These are phyloP conservation scores for Astropecten irregularis DNA, from an alignment of 53 echinoderm and acorn worm species.

Conservation along the genomic window DNA sequence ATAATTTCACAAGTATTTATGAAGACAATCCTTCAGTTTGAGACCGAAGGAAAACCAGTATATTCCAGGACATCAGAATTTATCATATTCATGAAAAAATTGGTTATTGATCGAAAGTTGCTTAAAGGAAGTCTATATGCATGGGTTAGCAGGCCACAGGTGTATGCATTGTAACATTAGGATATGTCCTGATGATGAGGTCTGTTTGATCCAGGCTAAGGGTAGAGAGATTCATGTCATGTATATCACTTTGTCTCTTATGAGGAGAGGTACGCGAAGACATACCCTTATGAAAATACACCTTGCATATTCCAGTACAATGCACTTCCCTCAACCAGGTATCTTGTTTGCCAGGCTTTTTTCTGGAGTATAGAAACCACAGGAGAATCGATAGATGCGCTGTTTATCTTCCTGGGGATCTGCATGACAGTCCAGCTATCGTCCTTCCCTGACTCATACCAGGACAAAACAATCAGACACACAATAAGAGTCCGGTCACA, in stretches of 20 bases:
- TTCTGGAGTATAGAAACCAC: background rate
- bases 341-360: too few relatives aligned
- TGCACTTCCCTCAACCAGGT: too few relatives aligned
- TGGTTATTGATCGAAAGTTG: too few relatives aligned
- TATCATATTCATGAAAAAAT: too few relatives aligned
- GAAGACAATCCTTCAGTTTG: too few relatives aligned
- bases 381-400: background rate
- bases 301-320: too few relatives aligned
- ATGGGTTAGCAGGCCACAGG: background rate
- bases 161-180: slow-evolving; percentile 22
- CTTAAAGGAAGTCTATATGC: too few relatives aligned
- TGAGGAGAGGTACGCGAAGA: background rate
- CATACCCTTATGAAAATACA: background rate
- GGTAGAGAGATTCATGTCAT: slow-evolving; percentile 16
- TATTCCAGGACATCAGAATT: too few relatives aligned
- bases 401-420: slow-evolving; percentile 17
- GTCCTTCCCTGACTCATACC: background rate
- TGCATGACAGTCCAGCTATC: background rate
- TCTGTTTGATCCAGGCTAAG: background rate
- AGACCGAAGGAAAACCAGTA: too few relatives aligned
- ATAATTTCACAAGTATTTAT: too few relatives aligned
- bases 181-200: background rate
- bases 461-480: background rate
- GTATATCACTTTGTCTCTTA: background rate
- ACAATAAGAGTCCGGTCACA: background rate